These are phyloP conservation scores for Deroplatys truncata DNA, from an alignment of 2,888 invertebrate species.

Conservation along the genomic window DNA sequence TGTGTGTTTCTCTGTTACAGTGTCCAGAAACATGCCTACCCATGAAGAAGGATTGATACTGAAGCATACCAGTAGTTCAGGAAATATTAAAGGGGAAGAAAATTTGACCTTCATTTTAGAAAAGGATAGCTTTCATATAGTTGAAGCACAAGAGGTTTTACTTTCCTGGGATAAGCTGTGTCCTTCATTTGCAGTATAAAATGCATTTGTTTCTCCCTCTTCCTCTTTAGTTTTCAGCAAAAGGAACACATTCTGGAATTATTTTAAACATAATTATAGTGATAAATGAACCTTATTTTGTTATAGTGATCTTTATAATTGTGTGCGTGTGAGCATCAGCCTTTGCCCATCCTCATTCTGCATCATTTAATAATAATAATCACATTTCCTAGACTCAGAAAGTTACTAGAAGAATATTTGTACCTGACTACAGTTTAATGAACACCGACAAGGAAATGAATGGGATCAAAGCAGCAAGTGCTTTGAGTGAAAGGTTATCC, in stretches of 20 bases:
- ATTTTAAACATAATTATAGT: not conserved
- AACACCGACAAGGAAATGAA: not conserved
- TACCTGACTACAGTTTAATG: not conserved
- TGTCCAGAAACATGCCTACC: not conserved
- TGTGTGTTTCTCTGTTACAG: not conserved
- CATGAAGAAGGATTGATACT: not conserved
- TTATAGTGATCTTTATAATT: not conserved
- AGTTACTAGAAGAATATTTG: not conserved
- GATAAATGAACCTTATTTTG: not conserved
- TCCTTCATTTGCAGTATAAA: not conserved
- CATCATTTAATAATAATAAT: not conserved
- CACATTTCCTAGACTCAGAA: not conserved
- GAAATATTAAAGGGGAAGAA: not conserved
- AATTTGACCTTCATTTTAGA: not conserved
- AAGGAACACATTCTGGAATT: not conserved
- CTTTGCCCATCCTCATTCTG: not conserved
- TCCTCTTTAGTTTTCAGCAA: not conserved
- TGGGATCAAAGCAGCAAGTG: not conserved
- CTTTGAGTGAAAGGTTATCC: not conserved
- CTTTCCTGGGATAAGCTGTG: not conserved
- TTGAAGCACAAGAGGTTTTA: not conserved
- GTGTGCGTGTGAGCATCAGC: not conserved
- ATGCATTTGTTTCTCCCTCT: not conserved
- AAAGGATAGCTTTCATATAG: not conserved
- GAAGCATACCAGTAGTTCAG: not conserved